phyloP scores from a whole-genome alignment of 2,113 vertebrate genomes.

The Limnothrissa miodon region DNA sequence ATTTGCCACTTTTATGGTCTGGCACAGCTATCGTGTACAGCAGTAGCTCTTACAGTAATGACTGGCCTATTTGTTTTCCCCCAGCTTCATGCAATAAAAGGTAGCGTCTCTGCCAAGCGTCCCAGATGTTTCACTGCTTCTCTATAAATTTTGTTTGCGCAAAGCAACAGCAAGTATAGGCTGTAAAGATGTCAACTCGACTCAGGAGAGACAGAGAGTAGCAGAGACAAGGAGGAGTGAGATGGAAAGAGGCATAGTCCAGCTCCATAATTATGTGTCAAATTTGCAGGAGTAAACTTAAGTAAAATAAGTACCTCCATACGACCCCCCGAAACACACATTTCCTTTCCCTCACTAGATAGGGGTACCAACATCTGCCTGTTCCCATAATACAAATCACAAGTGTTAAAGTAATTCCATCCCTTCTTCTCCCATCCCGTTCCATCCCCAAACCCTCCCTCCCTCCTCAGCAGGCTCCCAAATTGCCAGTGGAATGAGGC shows the following conservation, averaged over 20 bases:
- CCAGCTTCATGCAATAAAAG: neutral
- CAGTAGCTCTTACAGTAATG: constrained; percentile 13
- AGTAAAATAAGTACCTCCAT: constrained; percentile 4
- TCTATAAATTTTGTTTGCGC: constrained; percentile 17
- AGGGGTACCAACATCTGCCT: constrained; percentile 59
- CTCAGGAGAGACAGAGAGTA: neutral
- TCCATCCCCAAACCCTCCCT: constrained; percentile 52
- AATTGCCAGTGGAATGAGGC: constrained; percentile 64
- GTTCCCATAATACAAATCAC: constrained; percentile 59
- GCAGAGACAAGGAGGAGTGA: no score
- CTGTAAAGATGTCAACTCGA: constrained; percentile 12
- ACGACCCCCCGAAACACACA: neutral
- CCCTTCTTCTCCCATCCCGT: constrained; percentile 51
- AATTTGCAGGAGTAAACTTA: neutral
- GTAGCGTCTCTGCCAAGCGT: constrained; percentile 23
- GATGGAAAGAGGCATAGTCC: neutral
- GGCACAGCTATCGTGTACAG: neutral
- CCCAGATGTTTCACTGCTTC: constrained; percentile 35
- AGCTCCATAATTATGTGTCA: neutral
- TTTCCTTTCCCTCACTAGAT: constrained; percentile 25
- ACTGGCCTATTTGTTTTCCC: neutral
- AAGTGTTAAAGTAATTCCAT: constrained; percentile 68
- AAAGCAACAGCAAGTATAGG: constrained; percentile 18
- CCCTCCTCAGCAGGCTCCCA: constrained; percentile 64
- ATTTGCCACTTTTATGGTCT: neutral